Evolutionary conservation across 1,140 invertebrate species (phyloP).

Genomic region (Leptinotarsa texana): DNA sequence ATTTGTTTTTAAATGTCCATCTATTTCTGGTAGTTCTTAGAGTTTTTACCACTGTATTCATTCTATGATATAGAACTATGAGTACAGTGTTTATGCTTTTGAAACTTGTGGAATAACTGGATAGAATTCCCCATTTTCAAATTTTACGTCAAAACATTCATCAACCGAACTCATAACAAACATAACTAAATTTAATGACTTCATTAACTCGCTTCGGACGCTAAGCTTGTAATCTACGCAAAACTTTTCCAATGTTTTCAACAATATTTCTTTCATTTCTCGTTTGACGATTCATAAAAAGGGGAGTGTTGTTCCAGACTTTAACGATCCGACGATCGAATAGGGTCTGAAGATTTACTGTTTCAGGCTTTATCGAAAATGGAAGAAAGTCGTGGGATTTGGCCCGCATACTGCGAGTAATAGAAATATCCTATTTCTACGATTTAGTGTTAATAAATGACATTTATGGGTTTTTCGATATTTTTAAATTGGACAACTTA

Average conservation of each 20-base stretch:
- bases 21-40: too few species aligned
- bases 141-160: neutral
- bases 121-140: neutral
- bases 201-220: neutral
- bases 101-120: too few species aligned
- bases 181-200: neutral
- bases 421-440: conserved; percentile 23
- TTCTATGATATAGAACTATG: too few species aligned
- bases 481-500: conserved; percentile 4
- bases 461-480: conserved; percentile 19
- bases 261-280: conserved; percentile 23
- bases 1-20: too few species aligned
- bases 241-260: conserved; percentile 10
- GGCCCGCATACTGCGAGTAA: conserved; percentile 19
- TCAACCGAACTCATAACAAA: conserved; percentile 3
- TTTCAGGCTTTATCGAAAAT: conserved; percentile 21
- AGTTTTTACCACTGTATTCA: too few species aligned
- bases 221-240: neutral
- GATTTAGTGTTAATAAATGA: conserved; percentile 19
- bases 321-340: conserved; percentile 22
- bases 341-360: conserved; percentile 20
- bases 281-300: conserved; percentile 20
- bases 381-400: conserved; percentile 20
- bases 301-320: conserved; percentile 7
- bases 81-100: too few species aligned